Evolutionary conservation across 2,888 invertebrate genomes (phyloP).

Genomic region (Callinectes sapidus): DNA sequence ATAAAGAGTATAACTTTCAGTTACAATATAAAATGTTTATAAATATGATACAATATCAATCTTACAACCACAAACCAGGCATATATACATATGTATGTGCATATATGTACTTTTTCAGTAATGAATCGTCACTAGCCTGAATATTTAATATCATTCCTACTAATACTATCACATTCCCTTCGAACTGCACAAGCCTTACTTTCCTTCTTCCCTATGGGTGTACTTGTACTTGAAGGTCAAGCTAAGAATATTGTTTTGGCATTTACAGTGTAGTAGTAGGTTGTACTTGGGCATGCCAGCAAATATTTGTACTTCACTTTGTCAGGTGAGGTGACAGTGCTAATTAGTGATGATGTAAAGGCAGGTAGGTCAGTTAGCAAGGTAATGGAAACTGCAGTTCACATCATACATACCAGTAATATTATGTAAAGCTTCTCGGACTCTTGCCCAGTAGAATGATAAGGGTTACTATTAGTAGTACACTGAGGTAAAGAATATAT

Average conservation of each 20-base stretch:
- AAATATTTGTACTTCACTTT: slow-evolving; percentile 46
- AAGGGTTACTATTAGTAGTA: neutral
- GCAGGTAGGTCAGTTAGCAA: neutral
- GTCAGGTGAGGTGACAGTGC: slow-evolving; percentile 16
- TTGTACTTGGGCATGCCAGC: slow-evolving; percentile 51
- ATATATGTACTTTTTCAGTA: neutral
- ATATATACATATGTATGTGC: neutral
- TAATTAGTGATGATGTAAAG: neutral
- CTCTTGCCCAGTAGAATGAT: neutral
- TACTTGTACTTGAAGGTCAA: slow-evolving; percentile 21
- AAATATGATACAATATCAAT: neutral
- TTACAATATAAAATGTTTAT: neutral
- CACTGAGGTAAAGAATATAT: slow-evolving; percentile 4
- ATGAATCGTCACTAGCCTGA: neutral
- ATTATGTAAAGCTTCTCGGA: neutral
- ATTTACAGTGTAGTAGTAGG: slow-evolving; percentile 24
- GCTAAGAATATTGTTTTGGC: slow-evolving; percentile 39
- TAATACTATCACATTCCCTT: neutral
- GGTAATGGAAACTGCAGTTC: slow-evolving; percentile 3
- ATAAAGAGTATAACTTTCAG: neutral
- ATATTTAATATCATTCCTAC: neutral
- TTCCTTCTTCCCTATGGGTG: neutral
- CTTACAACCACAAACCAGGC: neutral
- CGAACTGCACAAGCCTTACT: neutral
- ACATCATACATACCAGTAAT: slow-evolving; percentile 27